phyloP scores from a whole-genome alignment of 2,113 vertebrate genomes.

The Furnarius figulus region DNA sequence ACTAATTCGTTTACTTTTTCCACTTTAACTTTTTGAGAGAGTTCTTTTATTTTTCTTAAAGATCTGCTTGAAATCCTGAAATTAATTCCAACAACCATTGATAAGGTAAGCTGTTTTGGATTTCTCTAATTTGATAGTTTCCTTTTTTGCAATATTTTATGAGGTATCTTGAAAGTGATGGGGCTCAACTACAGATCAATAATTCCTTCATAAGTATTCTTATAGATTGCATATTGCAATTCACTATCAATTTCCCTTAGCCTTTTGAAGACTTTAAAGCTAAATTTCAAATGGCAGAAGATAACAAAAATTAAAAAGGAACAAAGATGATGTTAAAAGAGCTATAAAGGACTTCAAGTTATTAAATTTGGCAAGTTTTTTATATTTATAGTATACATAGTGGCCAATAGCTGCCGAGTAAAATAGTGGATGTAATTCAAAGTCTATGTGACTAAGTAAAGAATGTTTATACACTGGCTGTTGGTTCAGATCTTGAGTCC shows the following conservation, averaged over 20 bases:
- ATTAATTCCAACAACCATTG: neutral
- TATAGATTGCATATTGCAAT: neutral
- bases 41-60: neutral
- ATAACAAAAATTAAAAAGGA: neutral
- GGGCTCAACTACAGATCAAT: neutral
- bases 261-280: neutral
- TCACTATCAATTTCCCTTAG: neutral
- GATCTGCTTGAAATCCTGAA: neutral
- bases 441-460: neutral
- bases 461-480: neutral
- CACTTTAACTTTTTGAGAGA: neutral
- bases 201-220: neutral
- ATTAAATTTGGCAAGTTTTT: neutral
- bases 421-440: neutral
- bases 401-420: neutral
- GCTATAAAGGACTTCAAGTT: neutral
- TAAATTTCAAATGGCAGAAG: neutral
- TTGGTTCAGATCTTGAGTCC: neutral
- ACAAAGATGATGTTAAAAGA: neutral
- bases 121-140: neutral
- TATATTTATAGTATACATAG: neutral
- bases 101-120: neutral
- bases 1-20: neutral
- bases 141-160: neutral
- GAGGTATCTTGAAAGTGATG: neutral